A percentile compares a stretch with the other conserved stretches of the same genome.
These are phyloP conservation scores for Pandemis heparana DNA, from an alignment of 2,888 invertebrate species.

Conservation along the genomic window DNA sequence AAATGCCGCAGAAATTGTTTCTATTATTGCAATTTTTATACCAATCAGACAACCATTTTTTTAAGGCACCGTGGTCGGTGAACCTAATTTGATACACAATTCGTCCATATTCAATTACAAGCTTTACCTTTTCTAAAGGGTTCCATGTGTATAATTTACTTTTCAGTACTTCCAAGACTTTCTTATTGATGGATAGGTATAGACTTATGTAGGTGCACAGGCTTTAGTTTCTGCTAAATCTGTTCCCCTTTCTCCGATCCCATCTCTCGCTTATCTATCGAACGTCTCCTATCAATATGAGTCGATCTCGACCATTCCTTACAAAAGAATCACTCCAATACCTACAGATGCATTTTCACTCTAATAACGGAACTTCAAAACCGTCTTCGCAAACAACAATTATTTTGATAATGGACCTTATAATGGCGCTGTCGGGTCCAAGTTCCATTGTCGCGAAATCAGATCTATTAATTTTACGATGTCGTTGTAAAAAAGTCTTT, in stretches of 20 bases:
- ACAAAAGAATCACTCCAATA: conserved; percentile 56
- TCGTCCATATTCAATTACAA: not conserved
- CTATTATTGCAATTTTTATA: not conserved
- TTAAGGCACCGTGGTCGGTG: not conserved
- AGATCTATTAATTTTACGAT: conserved; percentile 38
- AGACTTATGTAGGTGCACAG: not conserved
- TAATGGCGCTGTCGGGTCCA: conserved; percentile 49
- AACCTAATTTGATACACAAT: not conserved
- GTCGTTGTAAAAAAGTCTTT: conserved; percentile 52
- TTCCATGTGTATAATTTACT: not conserved
- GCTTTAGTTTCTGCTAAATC: not conserved
- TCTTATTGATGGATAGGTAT: not conserved
- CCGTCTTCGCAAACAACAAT: conserved; percentile 41
- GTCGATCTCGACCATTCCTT: conserved; percentile 32
- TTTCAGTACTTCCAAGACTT: not conserved
- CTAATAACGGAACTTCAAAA: conserved; percentile 53
- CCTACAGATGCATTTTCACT: conserved; percentile 59
- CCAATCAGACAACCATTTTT: not conserved
- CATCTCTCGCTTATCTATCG: not conserved
- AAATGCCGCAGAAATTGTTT: not conserved
- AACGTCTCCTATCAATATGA: conserved; percentile 16
- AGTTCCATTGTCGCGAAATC: conserved; percentile 50
- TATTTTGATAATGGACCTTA: conserved; percentile 48
- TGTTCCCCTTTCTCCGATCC: conserved; percentile 3
- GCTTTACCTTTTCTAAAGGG: not conserved